Percentiles rank a stretch among this genome's conserved stretches.
Evolutionary conservation across 2,113 vertebrate species (phyloP).

Genomic region (Myanophis thanlyinensis): DNA sequence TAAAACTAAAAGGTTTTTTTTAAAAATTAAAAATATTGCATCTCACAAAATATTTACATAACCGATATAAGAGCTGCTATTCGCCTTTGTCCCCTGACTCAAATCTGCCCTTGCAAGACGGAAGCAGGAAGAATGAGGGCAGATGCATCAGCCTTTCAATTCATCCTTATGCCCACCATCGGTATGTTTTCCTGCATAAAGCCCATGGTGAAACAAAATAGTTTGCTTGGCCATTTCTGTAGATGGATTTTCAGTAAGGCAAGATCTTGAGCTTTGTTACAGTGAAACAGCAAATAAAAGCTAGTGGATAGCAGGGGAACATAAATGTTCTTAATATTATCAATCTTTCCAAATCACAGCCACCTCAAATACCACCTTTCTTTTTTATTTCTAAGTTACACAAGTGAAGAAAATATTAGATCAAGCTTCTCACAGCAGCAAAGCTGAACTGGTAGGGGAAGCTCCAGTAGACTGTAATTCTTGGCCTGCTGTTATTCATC

Average conservation of each 20-base stretch:
- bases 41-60: neutral
- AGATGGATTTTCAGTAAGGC: slow-evolving; percentile 19
- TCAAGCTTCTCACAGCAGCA: neutral
- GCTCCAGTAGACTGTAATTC: slow-evolving; percentile 17
- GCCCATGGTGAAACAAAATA: slow-evolving; percentile 3
- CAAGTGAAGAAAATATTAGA: slow-evolving; percentile 14
- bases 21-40: neutral
- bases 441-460: slow-evolving; percentile 34
- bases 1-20: neutral
- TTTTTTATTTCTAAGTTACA: slow-evolving; percentile 37
- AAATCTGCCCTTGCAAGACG: neutral
- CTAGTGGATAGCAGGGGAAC: neutral
- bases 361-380: slow-evolving; percentile 2
- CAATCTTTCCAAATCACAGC: slow-evolving; percentile 36
- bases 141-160: neutral
- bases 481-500: slow-evolving; percentile 23
- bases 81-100: neutral
- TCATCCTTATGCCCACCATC: neutral
- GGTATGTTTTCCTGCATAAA: neutral
- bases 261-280: slow-evolving; percentile 17
- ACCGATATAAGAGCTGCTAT: neutral
- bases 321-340: slow-evolving; percentile 28
- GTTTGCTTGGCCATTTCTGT: neutral
- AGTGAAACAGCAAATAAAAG: slow-evolving; percentile 36
- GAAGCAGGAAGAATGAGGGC: neutral